phyloP scores from a whole-genome alignment of 2,113 vertebrate genomes.

The Erythrolamprus reginae region DNA sequence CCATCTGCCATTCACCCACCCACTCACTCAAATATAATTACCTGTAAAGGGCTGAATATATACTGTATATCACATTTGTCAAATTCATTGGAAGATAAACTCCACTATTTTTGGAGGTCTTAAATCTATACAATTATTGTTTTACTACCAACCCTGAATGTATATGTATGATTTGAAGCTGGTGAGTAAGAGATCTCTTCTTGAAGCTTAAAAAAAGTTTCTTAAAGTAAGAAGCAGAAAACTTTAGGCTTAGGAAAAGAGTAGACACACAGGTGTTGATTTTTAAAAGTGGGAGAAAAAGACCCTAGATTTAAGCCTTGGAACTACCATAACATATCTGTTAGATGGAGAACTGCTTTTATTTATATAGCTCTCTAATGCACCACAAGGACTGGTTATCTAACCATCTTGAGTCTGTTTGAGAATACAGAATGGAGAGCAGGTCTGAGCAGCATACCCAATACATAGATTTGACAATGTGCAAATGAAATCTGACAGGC shows the following conservation, averaged over 20 bases:
- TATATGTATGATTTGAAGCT: background rate
- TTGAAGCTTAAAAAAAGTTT: background rate
- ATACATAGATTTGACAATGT: background rate
- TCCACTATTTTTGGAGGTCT: background rate
- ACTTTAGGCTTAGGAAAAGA: background rate
- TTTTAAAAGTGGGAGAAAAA: background rate
- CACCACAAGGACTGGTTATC: background rate
- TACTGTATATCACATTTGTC: background rate
- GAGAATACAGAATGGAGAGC: background rate
- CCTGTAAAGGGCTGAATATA: background rate
- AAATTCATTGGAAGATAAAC: background rate
- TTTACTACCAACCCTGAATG: background rate
- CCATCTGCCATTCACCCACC: background rate
- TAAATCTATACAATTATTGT: background rate
- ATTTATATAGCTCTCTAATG: background rate
- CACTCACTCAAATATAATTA: background rate
- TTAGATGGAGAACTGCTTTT: background rate
- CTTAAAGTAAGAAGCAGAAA: background rate
- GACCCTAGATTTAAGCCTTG: background rate
- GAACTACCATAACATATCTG: background rate
- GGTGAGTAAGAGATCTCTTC: background rate
- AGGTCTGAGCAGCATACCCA: background rate
- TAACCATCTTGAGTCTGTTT: background rate
- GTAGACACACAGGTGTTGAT: background rate
- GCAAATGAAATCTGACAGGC: background rate